These are phyloP conservation scores for Maniola hyperantus DNA, from an alignment of 2,888 invertebrate species.

Conservation along the genomic window DNA sequence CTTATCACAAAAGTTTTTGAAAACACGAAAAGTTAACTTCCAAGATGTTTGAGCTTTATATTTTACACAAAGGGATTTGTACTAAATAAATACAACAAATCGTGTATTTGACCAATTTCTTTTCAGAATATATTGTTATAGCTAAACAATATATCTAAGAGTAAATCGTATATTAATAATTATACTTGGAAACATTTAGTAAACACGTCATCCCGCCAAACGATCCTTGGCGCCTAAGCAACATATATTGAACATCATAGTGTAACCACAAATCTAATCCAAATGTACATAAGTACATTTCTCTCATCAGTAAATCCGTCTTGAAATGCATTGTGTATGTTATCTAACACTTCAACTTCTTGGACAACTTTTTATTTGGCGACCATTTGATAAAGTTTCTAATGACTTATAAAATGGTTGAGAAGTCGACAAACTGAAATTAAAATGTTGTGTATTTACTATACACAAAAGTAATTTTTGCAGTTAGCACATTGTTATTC, in stretches of 20 bases:
- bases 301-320: too few species aligned
- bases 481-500: conserved; percentile 55
- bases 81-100: too few species aligned
- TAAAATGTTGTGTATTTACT: conserved; percentile 44
- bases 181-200: neutral
- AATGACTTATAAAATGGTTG: conserved; percentile 51
- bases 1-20: neutral
- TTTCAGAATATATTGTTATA: too few species aligned
- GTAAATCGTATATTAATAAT: neutral
- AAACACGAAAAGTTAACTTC: too few species aligned
- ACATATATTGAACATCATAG: conserved; percentile 12
- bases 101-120: too few species aligned
- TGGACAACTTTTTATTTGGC: conserved; percentile 33
- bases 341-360: conserved; percentile 46
- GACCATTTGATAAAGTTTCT: conserved; percentile 44
- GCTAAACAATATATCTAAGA: too few species aligned
- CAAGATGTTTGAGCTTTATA: too few species aligned
- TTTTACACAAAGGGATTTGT: neutral
- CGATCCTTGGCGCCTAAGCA: conserved; percentile 3
- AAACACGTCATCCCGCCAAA: conserved; percentile 14
- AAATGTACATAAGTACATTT: conserved; percentile 38
- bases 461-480: conserved; percentile 17
- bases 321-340: conserved; percentile 37
- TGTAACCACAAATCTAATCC: conserved; percentile 19
- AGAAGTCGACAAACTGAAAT: conserved; percentile 49